These are phyloP conservation scores for Rhombomys opimus DNA, from an alignment of 2,113 vertebrate species.

Conservation along the genomic window DNA sequence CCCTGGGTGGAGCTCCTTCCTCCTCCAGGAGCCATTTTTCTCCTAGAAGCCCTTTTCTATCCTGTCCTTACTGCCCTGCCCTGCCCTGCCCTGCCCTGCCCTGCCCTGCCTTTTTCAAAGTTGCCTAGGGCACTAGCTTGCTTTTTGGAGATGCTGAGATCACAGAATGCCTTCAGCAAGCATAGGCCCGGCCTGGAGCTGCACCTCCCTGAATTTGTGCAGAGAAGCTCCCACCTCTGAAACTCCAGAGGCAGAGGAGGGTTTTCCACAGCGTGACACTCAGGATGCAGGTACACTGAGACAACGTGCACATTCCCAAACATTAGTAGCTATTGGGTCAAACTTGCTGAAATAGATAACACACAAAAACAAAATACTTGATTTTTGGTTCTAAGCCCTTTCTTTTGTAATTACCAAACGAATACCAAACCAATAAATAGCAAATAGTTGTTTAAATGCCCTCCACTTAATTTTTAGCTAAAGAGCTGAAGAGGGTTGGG, in stretches of 20 bases:
- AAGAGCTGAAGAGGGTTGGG: neutral
- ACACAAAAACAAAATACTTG: neutral
- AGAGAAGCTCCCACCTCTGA: neutral
- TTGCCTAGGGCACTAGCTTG: neutral
- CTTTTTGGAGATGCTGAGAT: neutral
- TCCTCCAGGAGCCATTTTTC: neutral
- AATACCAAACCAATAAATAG: neutral
- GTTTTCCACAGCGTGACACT: rapidly evolving
- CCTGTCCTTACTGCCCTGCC: too few species aligned
- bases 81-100: too few species aligned
- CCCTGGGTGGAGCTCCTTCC: neutral
- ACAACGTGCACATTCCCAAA: neutral
- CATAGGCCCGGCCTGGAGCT: neutral
- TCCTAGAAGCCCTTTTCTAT: neutral
- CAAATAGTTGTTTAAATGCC: neutral
- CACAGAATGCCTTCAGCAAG: neutral
- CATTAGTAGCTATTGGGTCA: neutral
- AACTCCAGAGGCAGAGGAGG: rapidly evolving
- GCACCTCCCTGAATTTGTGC: neutral
- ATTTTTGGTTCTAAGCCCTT: neutral
- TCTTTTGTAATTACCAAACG: neutral
- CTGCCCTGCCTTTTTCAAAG: neutral
- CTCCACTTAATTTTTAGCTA: neutral
- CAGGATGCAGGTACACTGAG: neutral
- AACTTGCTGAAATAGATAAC: neutral